Evolutionary conservation across 2,797 vertebrate species (phyloP).

Genomic region (Sebastiscus tertius): DNA sequence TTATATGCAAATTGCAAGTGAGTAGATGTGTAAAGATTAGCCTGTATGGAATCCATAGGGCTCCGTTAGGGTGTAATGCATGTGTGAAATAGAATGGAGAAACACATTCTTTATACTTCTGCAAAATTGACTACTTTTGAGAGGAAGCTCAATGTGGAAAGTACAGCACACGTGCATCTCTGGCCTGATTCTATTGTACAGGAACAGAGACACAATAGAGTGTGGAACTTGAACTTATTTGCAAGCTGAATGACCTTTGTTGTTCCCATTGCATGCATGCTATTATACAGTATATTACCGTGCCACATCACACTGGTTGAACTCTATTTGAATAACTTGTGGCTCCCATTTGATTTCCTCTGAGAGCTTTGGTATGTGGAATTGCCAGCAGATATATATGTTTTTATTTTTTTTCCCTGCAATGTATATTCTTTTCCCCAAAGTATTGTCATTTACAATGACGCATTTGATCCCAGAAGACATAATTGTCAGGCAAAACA

Average conservation of each 20-base stretch:
- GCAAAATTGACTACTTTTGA: not conserved
- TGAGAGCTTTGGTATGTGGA: slow-evolving; percentile 9
- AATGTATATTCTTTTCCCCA: not conserved
- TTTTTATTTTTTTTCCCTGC: not conserved
- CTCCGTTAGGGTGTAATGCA: not conserved
- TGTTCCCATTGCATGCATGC: not conserved
- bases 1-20: slow-evolving; percentile 3
- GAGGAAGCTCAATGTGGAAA: not conserved
- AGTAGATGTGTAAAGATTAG: not conserved
- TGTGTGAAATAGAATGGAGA: not conserved
- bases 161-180: not conserved
- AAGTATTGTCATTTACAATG: slow-evolving; percentile 38
- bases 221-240: not conserved
- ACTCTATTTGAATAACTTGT: slow-evolving; percentile 32
- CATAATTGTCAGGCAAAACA: slow-evolving; percentile 52
- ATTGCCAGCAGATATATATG: slow-evolving; percentile 1
- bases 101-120: not conserved
- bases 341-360: slow-evolving; percentile 38
- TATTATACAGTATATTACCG: not conserved
- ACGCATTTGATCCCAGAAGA: slow-evolving; percentile 41
- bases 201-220: not conserved
- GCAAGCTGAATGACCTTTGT: not conserved
- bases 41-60: not conserved
- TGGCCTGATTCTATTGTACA: not conserved
- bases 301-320: slow-evolving; percentile 4